phyloP scores from a whole-genome alignment of 2,888 invertebrate genomes.

The Tachina grossa region DNA sequence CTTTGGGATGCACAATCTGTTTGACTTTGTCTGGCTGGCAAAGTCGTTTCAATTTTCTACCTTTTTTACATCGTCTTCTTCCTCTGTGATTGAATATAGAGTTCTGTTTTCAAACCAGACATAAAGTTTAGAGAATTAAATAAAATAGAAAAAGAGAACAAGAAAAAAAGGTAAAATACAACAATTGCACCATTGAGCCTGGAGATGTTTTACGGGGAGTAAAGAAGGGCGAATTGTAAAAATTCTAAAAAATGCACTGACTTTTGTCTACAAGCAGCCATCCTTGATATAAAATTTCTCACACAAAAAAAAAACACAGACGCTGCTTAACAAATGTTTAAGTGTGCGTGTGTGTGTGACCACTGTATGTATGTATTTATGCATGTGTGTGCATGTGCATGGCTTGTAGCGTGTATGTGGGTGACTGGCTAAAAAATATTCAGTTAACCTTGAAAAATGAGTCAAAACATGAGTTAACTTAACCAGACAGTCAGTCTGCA shows the following conservation, averaged over 20 bases:
- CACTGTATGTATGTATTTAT: background rate
- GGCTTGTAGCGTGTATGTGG: slow-evolving; percentile 54
- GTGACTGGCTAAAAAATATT: slow-evolving; percentile 66
- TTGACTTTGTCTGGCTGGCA: slow-evolving; percentile 70
- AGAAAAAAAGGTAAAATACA: background rate
- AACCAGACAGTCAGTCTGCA: slow-evolving; percentile 71
- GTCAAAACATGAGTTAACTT: slow-evolving; percentile 76
- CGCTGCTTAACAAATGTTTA: slow-evolving; percentile 22
- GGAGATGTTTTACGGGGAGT: background rate
- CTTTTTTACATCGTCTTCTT: slow-evolving; percentile 24
- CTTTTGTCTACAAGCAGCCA: slow-evolving; percentile 54
- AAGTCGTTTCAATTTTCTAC: slow-evolving; percentile 61
- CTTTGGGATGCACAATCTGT: slow-evolving; percentile 65
- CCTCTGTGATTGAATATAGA: slow-evolving; percentile 51
- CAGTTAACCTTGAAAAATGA: slow-evolving; percentile 81
- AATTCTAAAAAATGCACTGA: slow-evolving; percentile 66
- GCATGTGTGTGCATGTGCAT: background rate
- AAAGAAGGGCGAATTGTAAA: slow-evolving; percentile 3
- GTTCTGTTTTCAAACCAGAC: slow-evolving; percentile 56
- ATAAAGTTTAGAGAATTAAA: slow-evolving; percentile 57
- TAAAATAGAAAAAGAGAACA: background rate
- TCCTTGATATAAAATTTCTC: slow-evolving; percentile 50
- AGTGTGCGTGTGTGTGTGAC: background rate
- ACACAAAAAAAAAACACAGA: background rate
- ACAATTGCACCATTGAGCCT: slow-evolving; percentile 65